Percentiles rank a stretch among this genome's conserved stretches.
These are phyloP conservation scores for Drosophila peninsularis DNA, from an alignment of 2,888 invertebrate species.

Conservation along the genomic window DNA sequence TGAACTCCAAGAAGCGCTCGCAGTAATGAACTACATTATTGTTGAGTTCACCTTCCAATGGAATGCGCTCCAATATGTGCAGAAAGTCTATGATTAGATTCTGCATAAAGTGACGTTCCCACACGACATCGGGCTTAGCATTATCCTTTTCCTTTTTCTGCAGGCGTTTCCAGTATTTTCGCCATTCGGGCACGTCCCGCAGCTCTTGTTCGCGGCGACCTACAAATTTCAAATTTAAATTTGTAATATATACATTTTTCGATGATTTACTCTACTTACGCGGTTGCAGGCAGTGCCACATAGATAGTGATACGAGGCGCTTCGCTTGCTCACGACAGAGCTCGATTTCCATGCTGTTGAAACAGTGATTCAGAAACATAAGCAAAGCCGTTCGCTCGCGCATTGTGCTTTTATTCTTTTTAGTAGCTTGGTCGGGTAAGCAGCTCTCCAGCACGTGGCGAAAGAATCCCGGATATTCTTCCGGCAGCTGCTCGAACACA, in stretches of 20 bases:
- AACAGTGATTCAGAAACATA: slow-evolving; percentile 97
- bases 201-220: slow-evolving; percentile 94
- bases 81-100: slow-evolving; percentile 94
- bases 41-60: slow-evolving; percentile 87
- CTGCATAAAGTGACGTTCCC: slow-evolving; percentile 93
- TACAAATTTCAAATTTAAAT: slow-evolving; percentile 72
- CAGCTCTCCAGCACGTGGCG: slow-evolving; percentile 91
- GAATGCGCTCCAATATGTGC: slow-evolving; percentile 90
- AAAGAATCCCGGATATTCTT: slow-evolving; percentile 92
- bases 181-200: slow-evolving; percentile 93
- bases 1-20: slow-evolving; percentile 97
- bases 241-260: too few species aligned
- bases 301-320: slow-evolving; percentile 94
- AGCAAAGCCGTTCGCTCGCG: slow-evolving; percentile 94
- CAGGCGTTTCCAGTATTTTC: slow-evolving; percentile 95
- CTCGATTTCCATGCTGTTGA: slow-evolving; percentile 98
- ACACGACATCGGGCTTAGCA: slow-evolving; percentile 88
- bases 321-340: slow-evolving; percentile 96
- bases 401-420: slow-evolving; percentile 40
- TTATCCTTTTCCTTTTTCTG: slow-evolving; percentile 91
- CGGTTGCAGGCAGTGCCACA: slow-evolving; percentile 96
- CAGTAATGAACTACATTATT: slow-evolving; percentile 90
- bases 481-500: slow-evolving; percentile 91
- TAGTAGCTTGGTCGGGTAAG: slow-evolving; percentile 84
- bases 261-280: slow-evolving; percentile 85